A percentile compares a stretch with the other conserved stretches of the same genome.
phyloP scores from a whole-genome alignment of 2,797 vertebrate species.

The Pangasius larnaudii region DNA sequence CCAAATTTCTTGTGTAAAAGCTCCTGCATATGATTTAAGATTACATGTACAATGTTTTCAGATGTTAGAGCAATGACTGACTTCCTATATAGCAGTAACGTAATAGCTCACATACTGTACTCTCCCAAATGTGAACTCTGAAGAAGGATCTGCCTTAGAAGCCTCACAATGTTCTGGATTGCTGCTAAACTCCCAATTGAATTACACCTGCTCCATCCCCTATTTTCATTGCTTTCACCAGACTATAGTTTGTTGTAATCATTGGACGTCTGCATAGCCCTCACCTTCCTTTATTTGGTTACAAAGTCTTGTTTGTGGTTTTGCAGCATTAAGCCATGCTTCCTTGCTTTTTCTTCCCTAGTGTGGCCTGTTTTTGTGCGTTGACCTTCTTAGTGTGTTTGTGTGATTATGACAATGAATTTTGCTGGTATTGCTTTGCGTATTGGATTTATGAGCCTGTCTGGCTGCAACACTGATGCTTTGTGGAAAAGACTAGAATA shows the following conservation, averaged over 20 bases:
- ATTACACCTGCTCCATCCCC: not conserved
- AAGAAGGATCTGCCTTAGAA: not conserved
- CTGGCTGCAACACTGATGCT: slow-evolving; percentile 8
- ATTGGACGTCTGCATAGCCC: not conserved
- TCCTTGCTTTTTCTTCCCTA: slow-evolving; percentile 11
- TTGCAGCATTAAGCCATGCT: not conserved
- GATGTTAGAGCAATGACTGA: not conserved
- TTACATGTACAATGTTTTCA: not conserved
- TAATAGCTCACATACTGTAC: not conserved
- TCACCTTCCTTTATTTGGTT: slow-evolving; percentile 4
- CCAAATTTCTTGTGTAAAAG: not conserved
- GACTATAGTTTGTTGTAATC: slow-evolving; percentile 7
- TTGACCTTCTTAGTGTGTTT: slow-evolving; percentile 19
- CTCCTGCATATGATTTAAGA: not conserved
- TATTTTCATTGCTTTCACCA: not conserved
- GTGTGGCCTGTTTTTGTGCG: not conserved
- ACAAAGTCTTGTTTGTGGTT: slow-evolving; percentile 19
- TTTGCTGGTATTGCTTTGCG: slow-evolving; percentile 26
- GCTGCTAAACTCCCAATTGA: not conserved
- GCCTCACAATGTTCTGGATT: not conserved
- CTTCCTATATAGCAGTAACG: not conserved
- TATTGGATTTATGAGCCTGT: slow-evolving; percentile 29
- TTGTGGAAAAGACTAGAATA: slow-evolving; percentile 9
- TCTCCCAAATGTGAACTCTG: not conserved
- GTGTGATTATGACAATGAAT: slow-evolving; percentile 6